Evolutionary conservation across 2,113 vertebrate species (phyloP), one percentile per base, ranked within the genome.

Genomic region (Agapornis roseicollis): DNA sequence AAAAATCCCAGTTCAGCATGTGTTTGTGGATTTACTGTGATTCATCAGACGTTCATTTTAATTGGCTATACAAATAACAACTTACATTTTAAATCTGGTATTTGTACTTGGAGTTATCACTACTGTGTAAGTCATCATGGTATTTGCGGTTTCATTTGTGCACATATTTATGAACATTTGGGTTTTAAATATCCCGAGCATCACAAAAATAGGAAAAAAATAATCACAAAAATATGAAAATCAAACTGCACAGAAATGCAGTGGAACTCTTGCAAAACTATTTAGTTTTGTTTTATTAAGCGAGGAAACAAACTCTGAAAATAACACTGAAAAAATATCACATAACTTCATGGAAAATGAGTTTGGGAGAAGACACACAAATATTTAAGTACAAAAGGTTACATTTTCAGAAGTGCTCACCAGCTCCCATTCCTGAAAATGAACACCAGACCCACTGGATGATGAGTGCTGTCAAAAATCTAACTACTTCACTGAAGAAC

Each of bases 91-190:
- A 93, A 88, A 93, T 88, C 83, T 80, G 91, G 42, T 50, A 88
- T 92, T 94, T 91, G 56, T 92, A 80, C 87, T 95, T 95, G 70
- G 68, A 93, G 55, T 90, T 94, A 91, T 91, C 82, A 93, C 90
- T 94, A 85, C 89, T 70, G 81, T 91, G 22, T 37, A 94, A 91
- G 61, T 90, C 78, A 82, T 82, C 52, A 63, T 50, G 60, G 50
- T 89, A 93, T 89, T 90, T 94, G 88, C 1, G 12, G 80, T 80
- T 96, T 80, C 64, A 63, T 77, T 88, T 80, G 47, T 80, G 33
- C 60, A 84, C 29, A 71, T 74, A 88, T 90, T 88, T 95, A 60
- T 64, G 80, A 93, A 86, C 50, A 71, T 3, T 80, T 80, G 47
- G 10, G 55, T 55, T 90, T 96, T 93, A 90, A 95, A 90, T 90